phyloP scores from a whole-genome alignment of 2,888 invertebrate species.

The Chrysolina oricalcia region DNA sequence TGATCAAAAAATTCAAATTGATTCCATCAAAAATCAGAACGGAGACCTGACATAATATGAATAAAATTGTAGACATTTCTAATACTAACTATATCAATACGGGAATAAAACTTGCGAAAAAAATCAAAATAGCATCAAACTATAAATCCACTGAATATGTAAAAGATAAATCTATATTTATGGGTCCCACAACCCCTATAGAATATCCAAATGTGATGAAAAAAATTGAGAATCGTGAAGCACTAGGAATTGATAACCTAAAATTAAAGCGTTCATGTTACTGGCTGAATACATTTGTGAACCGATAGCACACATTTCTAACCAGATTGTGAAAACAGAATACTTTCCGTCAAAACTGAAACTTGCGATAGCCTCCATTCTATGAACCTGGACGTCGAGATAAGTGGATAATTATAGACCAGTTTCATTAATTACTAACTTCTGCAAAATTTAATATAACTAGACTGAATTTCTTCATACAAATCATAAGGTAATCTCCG shows the following conservation, averaged over 20 bases:
- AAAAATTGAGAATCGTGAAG: not conserved
- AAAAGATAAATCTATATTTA: too few relatives aligned
- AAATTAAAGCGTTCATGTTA: not conserved
- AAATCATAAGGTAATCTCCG: slow-evolving; percentile 8
- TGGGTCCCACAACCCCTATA: not conserved
- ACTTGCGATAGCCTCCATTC: too few relatives aligned
- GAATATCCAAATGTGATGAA: not conserved
- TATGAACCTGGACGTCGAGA: not conserved
- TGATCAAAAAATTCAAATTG: not conserved
- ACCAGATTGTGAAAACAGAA: too few relatives aligned
- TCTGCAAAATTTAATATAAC: slow-evolving; percentile 17
- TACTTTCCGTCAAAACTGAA: too few relatives aligned
- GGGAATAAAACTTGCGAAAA: not conserved
- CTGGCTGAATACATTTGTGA: not conserved
- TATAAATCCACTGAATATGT: too few relatives aligned
- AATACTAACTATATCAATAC: too few relatives aligned
- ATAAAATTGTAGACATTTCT: too few relatives aligned
- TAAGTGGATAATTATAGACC: slow-evolving; percentile 6
- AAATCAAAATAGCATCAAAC: not conserved
- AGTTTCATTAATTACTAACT: slow-evolving; percentile 18
- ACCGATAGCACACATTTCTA: too few relatives aligned
- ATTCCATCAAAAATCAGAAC: not conserved
- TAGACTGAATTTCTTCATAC: not conserved
- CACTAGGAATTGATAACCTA: not conserved
- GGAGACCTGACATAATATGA: not conserved